Evolutionary conservation across 2,888 invertebrate genomes (phyloP).

Genomic region (Dynastes maya): DNA sequence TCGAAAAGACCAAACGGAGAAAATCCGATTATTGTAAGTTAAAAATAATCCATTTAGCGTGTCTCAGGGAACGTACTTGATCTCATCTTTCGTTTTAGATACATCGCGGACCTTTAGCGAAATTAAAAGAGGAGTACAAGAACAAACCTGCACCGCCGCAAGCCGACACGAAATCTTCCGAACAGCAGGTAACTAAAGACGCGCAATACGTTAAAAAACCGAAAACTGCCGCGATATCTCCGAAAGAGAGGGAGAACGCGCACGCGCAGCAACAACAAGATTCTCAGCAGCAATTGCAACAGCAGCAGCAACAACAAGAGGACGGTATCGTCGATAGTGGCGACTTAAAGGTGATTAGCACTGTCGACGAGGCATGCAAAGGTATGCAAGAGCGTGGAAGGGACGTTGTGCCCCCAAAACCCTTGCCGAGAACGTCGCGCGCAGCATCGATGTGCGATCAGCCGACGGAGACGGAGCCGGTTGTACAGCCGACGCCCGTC

Average conservation of each 20-base stretch:
- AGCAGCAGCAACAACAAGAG: conserved; percentile 17
- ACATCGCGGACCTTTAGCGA: conserved; percentile 74
- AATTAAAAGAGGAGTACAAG: conserved; percentile 70
- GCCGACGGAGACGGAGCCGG: conserved; percentile 72
- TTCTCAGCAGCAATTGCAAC: background rate
- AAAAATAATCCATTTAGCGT: conserved; percentile 47
- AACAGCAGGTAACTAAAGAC: conserved; percentile 43
- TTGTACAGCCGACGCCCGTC: conserved; percentile 76
- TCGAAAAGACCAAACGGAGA: conserved; percentile 78
- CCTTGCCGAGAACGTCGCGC: conserved; percentile 84
- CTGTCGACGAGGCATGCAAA: conserved; percentile 48
- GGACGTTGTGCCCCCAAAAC: conserved; percentile 77
- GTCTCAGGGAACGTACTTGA: background rate
- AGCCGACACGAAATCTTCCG: conserved; percentile 5
- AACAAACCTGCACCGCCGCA: conserved; percentile 51
- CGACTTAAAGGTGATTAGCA: conserved; percentile 46
- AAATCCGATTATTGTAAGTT: conserved; percentile 76
- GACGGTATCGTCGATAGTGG: background rate
- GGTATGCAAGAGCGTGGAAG: conserved; percentile 49
- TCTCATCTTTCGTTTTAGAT: conserved; percentile 68
- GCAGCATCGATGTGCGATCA: conserved; percentile 81
- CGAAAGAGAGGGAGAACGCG: conserved; percentile 63
- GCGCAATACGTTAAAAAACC: conserved; percentile 26
- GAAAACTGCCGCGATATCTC: conserved; percentile 68
- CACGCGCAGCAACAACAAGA: background rate